Percentiles rank a stretch among this genome's conserved stretches.
phyloP scores from a whole-genome alignment of 1,140 invertebrate genomes.

The Steinernema khuongi region DNA sequence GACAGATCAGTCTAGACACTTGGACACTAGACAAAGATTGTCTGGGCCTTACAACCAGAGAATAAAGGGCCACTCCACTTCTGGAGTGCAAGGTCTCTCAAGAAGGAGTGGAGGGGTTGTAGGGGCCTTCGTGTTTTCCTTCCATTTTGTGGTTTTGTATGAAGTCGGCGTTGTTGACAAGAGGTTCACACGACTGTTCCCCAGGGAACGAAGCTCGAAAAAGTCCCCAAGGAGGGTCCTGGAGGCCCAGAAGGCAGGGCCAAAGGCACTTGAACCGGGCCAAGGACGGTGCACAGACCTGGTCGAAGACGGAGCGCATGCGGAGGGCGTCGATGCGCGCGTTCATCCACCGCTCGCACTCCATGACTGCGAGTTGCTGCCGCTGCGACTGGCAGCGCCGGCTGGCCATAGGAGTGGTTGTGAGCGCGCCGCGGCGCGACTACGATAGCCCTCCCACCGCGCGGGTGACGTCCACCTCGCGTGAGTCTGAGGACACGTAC shows the following conservation, averaged over 20 bases:
- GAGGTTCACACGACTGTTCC: too few relatives aligned
- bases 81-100: too few relatives aligned
- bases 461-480: neutral
- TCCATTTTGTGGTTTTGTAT: too few relatives aligned
- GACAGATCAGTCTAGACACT: neutral
- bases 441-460: slow-evolving; percentile 5
- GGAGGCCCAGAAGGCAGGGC: neutral
- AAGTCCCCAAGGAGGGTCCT: neutral
- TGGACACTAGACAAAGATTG: neutral
- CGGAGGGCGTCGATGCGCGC: neutral
- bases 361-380: slow-evolving; percentile 5
- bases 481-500: neutral
- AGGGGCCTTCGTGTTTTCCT: too few relatives aligned
- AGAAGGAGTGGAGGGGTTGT: too few relatives aligned
- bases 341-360: slow-evolving; percentile 6
- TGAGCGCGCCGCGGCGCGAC: neutral
- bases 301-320: slow-evolving; percentile 8
- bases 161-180: too few relatives aligned
- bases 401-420: neutral
- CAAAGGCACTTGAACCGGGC: neutral
- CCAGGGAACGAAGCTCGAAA: neutral
- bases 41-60: too few relatives aligned
- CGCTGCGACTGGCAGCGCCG: neutral
- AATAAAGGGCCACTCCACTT: too few relatives aligned
- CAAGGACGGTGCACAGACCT: neutral